Conservation (phyloP, 2,113 vertebrate species). For the Mellivora capensis region DNA sequence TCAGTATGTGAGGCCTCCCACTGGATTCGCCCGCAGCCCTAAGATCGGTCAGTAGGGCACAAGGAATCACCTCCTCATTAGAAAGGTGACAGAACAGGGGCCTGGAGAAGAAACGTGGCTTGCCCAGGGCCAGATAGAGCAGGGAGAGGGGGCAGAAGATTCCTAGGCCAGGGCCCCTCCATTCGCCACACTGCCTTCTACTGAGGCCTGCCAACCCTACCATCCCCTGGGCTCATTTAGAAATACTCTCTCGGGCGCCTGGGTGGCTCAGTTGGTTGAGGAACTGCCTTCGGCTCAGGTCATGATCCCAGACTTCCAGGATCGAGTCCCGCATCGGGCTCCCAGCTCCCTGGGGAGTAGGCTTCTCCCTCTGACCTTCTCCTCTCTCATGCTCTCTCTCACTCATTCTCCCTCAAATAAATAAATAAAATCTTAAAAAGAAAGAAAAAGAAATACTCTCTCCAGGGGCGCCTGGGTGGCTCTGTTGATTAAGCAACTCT, state of each 20-base stretch:
- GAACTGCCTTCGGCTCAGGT: background rate
- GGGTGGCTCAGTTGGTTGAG: background rate
- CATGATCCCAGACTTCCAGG: background rate
- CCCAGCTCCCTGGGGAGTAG: no score
- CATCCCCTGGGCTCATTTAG: background rate
- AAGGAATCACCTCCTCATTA: background rate
- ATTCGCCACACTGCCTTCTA: rapidly evolving
- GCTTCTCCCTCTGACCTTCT: no score
- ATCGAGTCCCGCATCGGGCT: background rate
- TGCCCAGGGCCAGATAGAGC: background rate
- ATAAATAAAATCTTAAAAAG: no score
- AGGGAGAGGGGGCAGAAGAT: background rate
- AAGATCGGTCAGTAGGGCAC: rapidly evolving
- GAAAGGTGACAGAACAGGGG: background rate
- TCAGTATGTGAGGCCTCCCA: rapidly evolving
- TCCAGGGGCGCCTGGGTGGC: background rate
- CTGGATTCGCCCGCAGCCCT: background rate
- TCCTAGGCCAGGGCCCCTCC: background rate
- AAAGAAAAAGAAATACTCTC: background rate
- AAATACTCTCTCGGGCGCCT: background rate
- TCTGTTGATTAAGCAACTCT: background rate
- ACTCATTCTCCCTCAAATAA: no score
- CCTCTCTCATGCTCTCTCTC: no score
- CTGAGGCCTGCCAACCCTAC: rapidly evolving
- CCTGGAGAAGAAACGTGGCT: background rate